phyloP scores from a whole-genome alignment of 2,888 invertebrate genomes.

The Dasysyrphus tricinctus region DNA sequence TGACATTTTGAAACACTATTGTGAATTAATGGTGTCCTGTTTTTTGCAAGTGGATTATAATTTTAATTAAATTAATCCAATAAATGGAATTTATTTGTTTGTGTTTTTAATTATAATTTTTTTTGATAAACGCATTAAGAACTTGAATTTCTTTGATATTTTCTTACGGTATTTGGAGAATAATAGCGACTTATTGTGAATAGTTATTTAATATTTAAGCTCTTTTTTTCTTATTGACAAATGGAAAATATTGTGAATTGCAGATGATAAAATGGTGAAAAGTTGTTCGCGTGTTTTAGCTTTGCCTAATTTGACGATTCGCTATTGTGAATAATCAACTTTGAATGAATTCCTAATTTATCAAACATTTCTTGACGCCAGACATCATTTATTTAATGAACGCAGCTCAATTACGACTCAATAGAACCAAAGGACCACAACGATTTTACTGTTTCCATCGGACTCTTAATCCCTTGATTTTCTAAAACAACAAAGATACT shows the following conservation, averaged over 20 bases:
- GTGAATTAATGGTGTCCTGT: neutral
- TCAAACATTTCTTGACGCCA: neutral
- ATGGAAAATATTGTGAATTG: too few relatives aligned
- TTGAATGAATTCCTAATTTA: neutral
- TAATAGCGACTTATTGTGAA: too few relatives aligned
- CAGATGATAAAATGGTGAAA: too few relatives aligned
- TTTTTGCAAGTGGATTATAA: neutral
- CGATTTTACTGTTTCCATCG: neutral
- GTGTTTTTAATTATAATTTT: neutral
- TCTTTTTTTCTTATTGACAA: too few relatives aligned
- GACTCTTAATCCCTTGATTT: neutral
- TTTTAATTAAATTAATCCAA: constrained; percentile 3
- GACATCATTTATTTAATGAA: neutral
- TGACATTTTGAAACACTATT: constrained; percentile 30
- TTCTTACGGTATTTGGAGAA: neutral
- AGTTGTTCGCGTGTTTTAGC: too few relatives aligned
- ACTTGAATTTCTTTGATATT: neutral
- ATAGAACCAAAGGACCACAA: neutral
- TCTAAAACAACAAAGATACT: neutral
- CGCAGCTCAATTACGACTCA: neutral
- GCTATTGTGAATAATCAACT: neutral
- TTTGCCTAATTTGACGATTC: too few relatives aligned
- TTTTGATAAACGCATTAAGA: neutral
- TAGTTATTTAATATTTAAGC: too few relatives aligned
- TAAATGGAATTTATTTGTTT: neutral